Percentiles rank a stretch among this genome's conserved stretches.
These are phyloP conservation scores for Chondrilla cf. caribensis DNA, from an alignment of 37 sponge, comb jelly and placozoan species.

Conservation along the genomic window DNA sequence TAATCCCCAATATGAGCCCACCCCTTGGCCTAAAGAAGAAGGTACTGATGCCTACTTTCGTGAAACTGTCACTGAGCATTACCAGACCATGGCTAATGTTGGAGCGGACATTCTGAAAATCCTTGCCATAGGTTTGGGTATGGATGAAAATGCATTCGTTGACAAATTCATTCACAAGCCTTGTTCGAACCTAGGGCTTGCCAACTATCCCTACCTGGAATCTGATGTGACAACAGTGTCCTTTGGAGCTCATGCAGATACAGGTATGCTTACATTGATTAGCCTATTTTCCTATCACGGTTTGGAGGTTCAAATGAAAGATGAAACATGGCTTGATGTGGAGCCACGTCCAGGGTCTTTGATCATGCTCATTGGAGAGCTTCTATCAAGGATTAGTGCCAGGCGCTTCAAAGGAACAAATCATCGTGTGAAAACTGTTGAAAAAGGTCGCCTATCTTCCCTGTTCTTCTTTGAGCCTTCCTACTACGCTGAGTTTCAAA, in stretches of 20 bases:
- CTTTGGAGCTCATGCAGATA: slow-evolving; percentile 28
- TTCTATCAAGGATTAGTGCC: slow-evolving; percentile 20
- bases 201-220: slow-evolving; percentile 35
- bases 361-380: slow-evolving; percentile 34
- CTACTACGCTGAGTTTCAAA: slow-evolving; percentile 32
- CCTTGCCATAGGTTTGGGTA: slow-evolving; percentile 32
- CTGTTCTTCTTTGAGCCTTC: slow-evolving; percentile 56
- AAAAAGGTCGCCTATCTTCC: slow-evolving; percentile 25
- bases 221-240: background rate
- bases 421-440: too few species aligned
- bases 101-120: slow-evolving; percentile 25
- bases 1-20: slow-evolving; percentile 39
- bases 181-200: slow-evolving; percentile 23
- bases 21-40: background rate
- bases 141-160: slow-evolving; percentile 24
- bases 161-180: slow-evolving; percentile 25
- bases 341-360: slow-evolving; percentile 52
- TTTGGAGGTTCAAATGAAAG: slow-evolving; percentile 22
- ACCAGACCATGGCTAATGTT: too few species aligned
- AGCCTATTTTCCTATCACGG: slow-evolving; percentile 30
- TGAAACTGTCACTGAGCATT: too few species aligned
- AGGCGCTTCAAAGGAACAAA: slow-evolving; percentile 40
- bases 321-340: slow-evolving; percentile 44
- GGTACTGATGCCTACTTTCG: slow-evolving; percentile 2
- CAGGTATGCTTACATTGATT: slow-evolving; percentile 38